A percentile compares a stretch with the other conserved stretches of the same genome.
phyloP scores from a whole-genome alignment of 1,140 invertebrate species.

The Apolygus lucorum region DNA sequence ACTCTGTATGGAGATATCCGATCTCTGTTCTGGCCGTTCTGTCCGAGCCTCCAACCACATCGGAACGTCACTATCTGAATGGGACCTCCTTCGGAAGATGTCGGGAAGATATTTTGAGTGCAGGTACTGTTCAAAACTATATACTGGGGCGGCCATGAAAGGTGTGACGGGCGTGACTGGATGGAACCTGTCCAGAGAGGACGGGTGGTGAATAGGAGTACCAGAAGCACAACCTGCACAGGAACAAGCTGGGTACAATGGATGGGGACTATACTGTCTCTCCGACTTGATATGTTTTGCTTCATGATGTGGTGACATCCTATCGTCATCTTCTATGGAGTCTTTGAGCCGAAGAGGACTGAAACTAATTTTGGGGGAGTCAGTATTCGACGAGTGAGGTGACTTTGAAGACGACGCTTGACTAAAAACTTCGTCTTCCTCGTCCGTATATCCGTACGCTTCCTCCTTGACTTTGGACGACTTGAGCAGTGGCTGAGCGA shows the following conservation, averaged over 20 bases:
- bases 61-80: slow-evolving; percentile 62
- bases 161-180: slow-evolving; percentile 49
- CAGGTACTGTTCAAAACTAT: slow-evolving; percentile 59
- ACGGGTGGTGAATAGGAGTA: slow-evolving; percentile 32
- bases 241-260: slow-evolving; percentile 44
- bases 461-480: slow-evolving; percentile 41
- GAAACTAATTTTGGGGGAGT: slow-evolving; percentile 49
- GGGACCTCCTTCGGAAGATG: slow-evolving; percentile 54
- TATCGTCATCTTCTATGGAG: slow-evolving; percentile 42
- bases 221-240: slow-evolving; percentile 33
- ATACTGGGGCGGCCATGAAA: slow-evolving; percentile 45
- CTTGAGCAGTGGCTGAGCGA: slow-evolving; percentile 24
- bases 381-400: slow-evolving; percentile 45
- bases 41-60: slow-evolving; percentile 45
- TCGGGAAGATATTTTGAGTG: slow-evolving; percentile 65
- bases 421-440: slow-evolving; percentile 50
- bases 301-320: slow-evolving; percentile 29
- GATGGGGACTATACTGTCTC: slow-evolving; percentile 31
- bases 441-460: slow-evolving; percentile 41
- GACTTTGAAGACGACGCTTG: slow-evolving; percentile 45
- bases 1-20: slow-evolving; percentile 32
- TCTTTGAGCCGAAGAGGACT: slow-evolving; percentile 49
- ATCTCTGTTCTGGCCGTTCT: slow-evolving; percentile 31
- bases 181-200: slow-evolving; percentile 43
- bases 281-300: slow-evolving; percentile 32